Conservation (phyloP, 2,888 invertebrate species). For the Hermaeophaga mercurialis region DNA sequence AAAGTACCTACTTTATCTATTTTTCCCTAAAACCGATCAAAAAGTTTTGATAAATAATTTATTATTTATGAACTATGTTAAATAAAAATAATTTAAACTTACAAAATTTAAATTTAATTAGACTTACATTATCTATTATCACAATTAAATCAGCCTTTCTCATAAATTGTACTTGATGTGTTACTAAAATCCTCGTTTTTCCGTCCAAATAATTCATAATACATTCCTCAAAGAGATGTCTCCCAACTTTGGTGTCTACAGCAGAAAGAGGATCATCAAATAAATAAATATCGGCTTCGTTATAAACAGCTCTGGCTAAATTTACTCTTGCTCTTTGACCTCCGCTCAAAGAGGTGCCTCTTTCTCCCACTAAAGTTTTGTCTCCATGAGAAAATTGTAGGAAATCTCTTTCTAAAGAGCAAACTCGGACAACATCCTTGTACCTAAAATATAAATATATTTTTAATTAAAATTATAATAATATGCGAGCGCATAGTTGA, state of each 20-base stretch:
- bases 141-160: conserved; percentile 69
- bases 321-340: conserved; percentile 83
- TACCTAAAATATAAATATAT: conserved; percentile 34
- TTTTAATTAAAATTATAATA: neutral
- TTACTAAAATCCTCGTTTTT: conserved; percentile 77
- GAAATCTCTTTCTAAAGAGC: conserved; percentile 72
- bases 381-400: conserved; percentile 74
- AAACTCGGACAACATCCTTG: conserved; percentile 62
- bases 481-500: neutral
- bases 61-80: no score
- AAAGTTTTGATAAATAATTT: neutral
- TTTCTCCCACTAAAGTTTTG: conserved; percentile 76
- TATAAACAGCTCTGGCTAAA: conserved; percentile 77
- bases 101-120: no score
- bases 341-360: conserved; percentile 78
- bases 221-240: conserved; percentile 76
- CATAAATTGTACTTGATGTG: conserved; percentile 83
- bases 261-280: conserved; percentile 83
- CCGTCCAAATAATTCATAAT: conserved; percentile 62
- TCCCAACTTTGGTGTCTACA: conserved; percentile 77
- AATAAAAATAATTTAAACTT: no score
- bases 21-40: conserved; percentile 60
- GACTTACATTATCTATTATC: conserved; percentile 65
- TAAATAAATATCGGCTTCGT: conserved; percentile 76
- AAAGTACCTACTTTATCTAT: conserved; percentile 65